Conservation (phyloP, 2,888 invertebrate genomes). For the Caenorhabditis sinica region DNA sequence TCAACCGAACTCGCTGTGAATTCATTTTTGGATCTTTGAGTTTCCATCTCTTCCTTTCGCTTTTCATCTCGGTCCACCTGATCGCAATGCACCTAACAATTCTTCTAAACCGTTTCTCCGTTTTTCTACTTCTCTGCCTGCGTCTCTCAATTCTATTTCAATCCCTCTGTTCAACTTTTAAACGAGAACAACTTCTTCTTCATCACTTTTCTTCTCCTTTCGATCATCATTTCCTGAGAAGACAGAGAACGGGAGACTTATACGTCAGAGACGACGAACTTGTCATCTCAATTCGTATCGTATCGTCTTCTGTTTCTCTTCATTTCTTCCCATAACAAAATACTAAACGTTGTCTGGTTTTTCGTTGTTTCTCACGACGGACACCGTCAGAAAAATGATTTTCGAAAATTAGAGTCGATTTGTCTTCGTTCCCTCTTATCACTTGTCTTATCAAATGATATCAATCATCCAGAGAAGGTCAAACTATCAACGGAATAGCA, state of each 20-base stretch:
- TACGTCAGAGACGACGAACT: conserved; percentile 66
- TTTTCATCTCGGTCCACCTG: conserved; percentile 23
- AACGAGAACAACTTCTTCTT: conserved; percentile 10
- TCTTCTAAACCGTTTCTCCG: conserved; percentile 9
- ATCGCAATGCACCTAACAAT: conserved; percentile 42
- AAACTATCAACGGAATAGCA: conserved; percentile 46
- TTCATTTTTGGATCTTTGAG: neutral
- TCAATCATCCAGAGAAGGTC: conserved; percentile 41
- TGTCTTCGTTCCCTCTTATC: conserved; percentile 15
- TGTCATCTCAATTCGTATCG: conserved; percentile 54
- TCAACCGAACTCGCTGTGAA: too few relatives aligned
- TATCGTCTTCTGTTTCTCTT: conserved; percentile 30
- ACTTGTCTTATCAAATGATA: conserved; percentile 28
- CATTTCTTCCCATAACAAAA: conserved; percentile 21
- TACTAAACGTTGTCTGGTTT: conserved; percentile 46
- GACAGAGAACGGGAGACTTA: conserved; percentile 57
- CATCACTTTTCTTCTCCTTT: conserved; percentile 6
- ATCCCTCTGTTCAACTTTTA: conserved; percentile 23
- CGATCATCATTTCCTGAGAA: conserved; percentile 24
- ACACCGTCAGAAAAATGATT: conserved; percentile 25
- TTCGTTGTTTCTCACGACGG: conserved; percentile 38
- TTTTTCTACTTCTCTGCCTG: conserved; percentile 13
- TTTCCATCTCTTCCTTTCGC: neutral
- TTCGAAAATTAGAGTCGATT: conserved; percentile 35
- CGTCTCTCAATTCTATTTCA: conserved; percentile 10